These are phyloP conservation scores for Montipora foliosa DNA, from an alignment of 64 coral and sea anemone species.

Conservation along the genomic window DNA sequence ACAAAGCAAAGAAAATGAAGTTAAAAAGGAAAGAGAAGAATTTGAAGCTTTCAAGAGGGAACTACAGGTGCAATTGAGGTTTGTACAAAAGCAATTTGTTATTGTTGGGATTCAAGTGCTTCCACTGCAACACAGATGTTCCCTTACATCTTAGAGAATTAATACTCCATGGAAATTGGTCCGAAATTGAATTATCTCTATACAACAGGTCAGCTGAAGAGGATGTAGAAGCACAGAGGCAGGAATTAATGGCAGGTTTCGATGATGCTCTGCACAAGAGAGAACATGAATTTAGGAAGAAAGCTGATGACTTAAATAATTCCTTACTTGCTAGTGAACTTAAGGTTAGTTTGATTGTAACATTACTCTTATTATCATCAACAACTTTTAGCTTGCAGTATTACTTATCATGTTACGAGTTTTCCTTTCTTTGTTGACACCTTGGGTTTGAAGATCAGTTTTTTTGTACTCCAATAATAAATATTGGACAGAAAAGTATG, in stretches of 20 bases:
- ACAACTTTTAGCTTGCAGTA: too few relatives aligned
- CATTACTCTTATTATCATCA: too few relatives aligned
- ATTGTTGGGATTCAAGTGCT: too few relatives aligned
- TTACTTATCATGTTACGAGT: too few relatives aligned
- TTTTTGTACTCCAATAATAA: too few relatives aligned
- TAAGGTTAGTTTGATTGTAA: slow-evolving; percentile 51
- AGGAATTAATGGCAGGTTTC: slow-evolving; percentile 82
- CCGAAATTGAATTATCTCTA: neutral
- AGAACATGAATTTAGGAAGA: slow-evolving; percentile 94
- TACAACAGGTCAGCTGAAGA: slow-evolving; percentile 77
- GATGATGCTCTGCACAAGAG: slow-evolving; percentile 92
- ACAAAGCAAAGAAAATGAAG: slow-evolving; percentile 81
- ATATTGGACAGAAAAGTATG: too few relatives aligned
- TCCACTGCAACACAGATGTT: too few relatives aligned
- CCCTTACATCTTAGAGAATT: too few relatives aligned
- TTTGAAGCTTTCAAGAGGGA: slow-evolving; percentile 89
- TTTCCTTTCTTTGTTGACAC: too few relatives aligned
- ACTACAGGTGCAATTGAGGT: slow-evolving; percentile 84
- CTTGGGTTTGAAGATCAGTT: too few relatives aligned
- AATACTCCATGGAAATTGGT: too few relatives aligned
- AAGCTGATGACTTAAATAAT: slow-evolving; percentile 90
- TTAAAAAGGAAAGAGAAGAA: slow-evolving; percentile 84
- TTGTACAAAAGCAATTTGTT: too few relatives aligned
- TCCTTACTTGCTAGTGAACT: slow-evolving; percentile 82
- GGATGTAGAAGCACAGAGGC: slow-evolving; percentile 82